Conservation (phyloP, 30 jellyfish, hydroid and myxozoan genomes). For the Hydractinia echinata region DNA sequence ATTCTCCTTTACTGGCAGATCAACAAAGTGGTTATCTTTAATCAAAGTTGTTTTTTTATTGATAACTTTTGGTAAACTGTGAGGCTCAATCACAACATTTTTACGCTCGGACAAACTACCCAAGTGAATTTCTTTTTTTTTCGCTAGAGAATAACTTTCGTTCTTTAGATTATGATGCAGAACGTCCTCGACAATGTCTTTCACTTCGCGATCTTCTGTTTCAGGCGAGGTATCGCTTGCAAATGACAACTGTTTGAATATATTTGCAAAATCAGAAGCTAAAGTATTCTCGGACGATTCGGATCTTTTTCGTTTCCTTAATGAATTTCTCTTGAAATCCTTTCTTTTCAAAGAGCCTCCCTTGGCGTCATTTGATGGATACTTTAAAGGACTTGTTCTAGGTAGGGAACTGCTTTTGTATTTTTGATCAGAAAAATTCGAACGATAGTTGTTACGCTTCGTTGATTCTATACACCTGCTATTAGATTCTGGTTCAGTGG, state of each 20-base stretch:
- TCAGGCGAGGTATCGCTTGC: not conserved
- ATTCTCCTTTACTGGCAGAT: not conserved
- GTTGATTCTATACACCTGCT: not conserved
- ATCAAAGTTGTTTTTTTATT: no score
- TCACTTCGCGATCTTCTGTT: not conserved
- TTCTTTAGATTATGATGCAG: not conserved
- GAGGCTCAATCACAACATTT: not conserved
- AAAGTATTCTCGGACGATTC: not conserved
- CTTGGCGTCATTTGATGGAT: not conserved
- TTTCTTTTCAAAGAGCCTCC: not conserved
- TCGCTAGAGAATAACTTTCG: not conserved
- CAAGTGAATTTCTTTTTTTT: not conserved
- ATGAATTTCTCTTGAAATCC: not conserved
- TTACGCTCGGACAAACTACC: not conserved
- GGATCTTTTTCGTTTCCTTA: not conserved
- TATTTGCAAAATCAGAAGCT: constrained; percentile 3
- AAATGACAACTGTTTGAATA: not conserved
- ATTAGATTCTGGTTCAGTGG: no score
- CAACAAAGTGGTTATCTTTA: no score
- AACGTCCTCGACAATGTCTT: not conserved
- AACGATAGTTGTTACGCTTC: not conserved
- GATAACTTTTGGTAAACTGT: not conserved
- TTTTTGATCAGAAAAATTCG: not conserved
- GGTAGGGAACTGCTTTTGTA: not conserved
- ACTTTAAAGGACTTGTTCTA: not conserved